Evolutionary conservation across 2,888 invertebrate species (phyloP).

Genomic region (Leptinotarsa rubiginosa): DNA sequence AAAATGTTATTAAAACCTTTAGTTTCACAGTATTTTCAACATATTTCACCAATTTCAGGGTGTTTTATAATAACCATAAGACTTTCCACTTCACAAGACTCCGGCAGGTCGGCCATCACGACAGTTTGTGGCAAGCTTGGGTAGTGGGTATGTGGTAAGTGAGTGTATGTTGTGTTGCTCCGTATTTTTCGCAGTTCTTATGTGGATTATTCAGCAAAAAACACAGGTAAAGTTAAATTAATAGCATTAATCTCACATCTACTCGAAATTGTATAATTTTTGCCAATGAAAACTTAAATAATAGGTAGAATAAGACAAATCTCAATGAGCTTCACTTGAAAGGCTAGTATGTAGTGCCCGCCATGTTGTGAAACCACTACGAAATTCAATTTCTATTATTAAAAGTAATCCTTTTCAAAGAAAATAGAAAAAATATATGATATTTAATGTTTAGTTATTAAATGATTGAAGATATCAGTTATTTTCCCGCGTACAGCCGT

Average conservation of each 20-base stretch:
- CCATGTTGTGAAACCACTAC: conserved; percentile 77
- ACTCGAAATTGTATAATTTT: conserved; percentile 33
- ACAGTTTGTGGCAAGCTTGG: conserved; percentile 65
- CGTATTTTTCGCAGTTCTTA: conserved; percentile 67
- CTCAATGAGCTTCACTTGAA: conserved; percentile 63
- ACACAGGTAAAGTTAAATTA: conserved; percentile 64
- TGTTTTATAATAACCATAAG: conserved; percentile 42
- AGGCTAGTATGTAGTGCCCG: conserved; percentile 69
- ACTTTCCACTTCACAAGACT: conserved; percentile 44
- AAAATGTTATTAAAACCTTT: conserved; percentile 43
- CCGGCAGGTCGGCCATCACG: conserved; percentile 64
- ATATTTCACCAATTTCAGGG: conserved; percentile 42
- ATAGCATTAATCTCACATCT: conserved; percentile 40
- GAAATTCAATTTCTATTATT: conserved; percentile 55
- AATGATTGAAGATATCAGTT: conserved; percentile 64
- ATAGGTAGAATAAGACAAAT: conserved; percentile 54
- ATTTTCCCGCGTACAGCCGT: conserved; percentile 68
- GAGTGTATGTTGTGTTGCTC: conserved; percentile 67
- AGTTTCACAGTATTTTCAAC: conserved; percentile 54
- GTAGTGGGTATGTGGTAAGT: conserved; percentile 66
- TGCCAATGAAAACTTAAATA: conserved; percentile 30
- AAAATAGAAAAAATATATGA: conserved; percentile 52
- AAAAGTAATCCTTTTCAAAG: conserved; percentile 46
- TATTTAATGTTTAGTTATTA: conserved; percentile 66
- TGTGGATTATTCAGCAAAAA: conserved; percentile 66